Base-by-base conservation (phyloP, 2,888 invertebrate species). In the Himalopsyche tibetana region DNA sequence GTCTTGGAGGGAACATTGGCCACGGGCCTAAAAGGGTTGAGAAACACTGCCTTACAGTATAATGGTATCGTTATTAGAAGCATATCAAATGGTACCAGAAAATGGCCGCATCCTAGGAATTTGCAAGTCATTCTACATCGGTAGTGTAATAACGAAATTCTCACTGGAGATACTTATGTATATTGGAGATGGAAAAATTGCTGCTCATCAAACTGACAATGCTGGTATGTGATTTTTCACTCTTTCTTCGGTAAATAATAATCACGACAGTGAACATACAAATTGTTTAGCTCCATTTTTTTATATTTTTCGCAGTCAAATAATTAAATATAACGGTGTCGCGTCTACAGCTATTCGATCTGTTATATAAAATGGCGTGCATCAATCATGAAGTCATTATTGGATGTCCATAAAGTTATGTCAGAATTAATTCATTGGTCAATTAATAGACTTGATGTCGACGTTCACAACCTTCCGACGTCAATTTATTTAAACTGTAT, bases 331-430 rank as follows among this genome's bases (percentile, higher is more conserved):
- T 63, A 63, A 63, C 63, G 63, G 63, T 56, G 19, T 19, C 6
- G 19, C 28, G 19, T n/a, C 19, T 19, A 63, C 63, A 63, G 63
- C 19, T 63, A 63, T 63, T 63, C 6, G 19, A 63, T n/a, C 19
- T 63, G 28, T 63, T 63, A 28, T 63, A 28, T 19, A 63, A 63
- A 63, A 19, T 19, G 28, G 3, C 9, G 63, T 28, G 19, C 19
- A 63, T 63, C 63, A 63, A 63, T 63, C 63, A 63, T 63, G 17
- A n/a, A 5, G 63, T 63, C n/a, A 63, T 63, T 19, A 63, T 19
- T 19, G 11, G 8, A n/a, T n/a, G 19, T 4, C 19, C 56, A 56
- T 19, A 63, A 63, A n/a, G 19, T 63, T 19, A 28, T 63, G 28
- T 5, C 63, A 63, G 28, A 19, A 63, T 51, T 51, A 51, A 19